Evolutionary conservation across 2,113 vertebrate genomes (phyloP), one percentile per base, ranked within the genome.

Genomic region (Fregata magnificens): DNA sequence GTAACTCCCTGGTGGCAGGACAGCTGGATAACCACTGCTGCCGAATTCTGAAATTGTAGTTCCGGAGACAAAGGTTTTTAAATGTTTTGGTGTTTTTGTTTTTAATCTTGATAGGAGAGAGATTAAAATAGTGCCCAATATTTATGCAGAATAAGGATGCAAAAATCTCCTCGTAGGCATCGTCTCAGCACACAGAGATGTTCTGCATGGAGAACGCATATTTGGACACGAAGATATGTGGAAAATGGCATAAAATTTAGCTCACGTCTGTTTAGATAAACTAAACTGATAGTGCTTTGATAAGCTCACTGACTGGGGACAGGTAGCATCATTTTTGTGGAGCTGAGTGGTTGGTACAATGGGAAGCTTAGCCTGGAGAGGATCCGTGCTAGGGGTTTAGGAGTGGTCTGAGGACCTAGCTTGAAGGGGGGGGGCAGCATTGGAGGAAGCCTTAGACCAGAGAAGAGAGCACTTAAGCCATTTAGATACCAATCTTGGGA

Each of bases 131-230:
- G 45, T 32, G 13, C 49, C 26, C 3, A 0, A 15, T 86, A 40
- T 56, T 87, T 82, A 38, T 40, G 58, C 13, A 38, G 38, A 74
- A 40, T 50, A 90, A 91, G 29, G 34, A 52, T 56, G 49, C 10
- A n/a, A 47, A 90, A 95, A 42, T 25, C 0, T 1, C 31, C 36
- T 55, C 1, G 1, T 10, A 79, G 24, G n/a, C 38, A 7, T 69
- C 7, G 1, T 73, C 36, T 86, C 21, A 29, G 55, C 34, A 62
- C 7, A 7, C 17, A 38, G 29, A 76, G 47, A 31, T 59, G 3
- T 55, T 50, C 24, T 77, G 3, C 1, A 0, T 38, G n/a, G 31
- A 58, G 31, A 70, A 18, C 0, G 0, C 10, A 0, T 36, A 34
- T 36, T 89, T 80, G n/a, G 40, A 40, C 25, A 17, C 1, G 1